Evolutionary conservation across 2,113 vertebrate species (phyloP), one percentile per base, ranked within the genome.

Genomic region (Saccopteryx bilineata): DNA sequence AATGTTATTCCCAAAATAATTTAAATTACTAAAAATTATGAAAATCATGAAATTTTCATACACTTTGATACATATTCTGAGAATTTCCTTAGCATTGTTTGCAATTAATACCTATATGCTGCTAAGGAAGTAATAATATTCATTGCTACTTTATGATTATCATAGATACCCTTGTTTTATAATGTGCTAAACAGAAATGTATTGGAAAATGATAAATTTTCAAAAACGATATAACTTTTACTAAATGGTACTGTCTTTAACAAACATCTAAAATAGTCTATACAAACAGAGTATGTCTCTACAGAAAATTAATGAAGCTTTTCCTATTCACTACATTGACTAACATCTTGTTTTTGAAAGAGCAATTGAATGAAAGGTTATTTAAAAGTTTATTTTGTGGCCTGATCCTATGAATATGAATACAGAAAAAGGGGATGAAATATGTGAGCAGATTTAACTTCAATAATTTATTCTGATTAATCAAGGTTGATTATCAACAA

Each of bases 381-480:
- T 78, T 81, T 82, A 88, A 86, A 85, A 11, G 21, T 13, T 91
- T 86, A 85, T 88, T 97, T 87, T 92, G 26, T 87, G 11, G 39
- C 15, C 18, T 93, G 46, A 87, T 93, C 54, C 33, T 97, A 6
- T 69, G 79, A 96, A 91, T 86, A 80, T 83, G 19, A 96, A 93
- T 86, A 61, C 58, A 54, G 96, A 94, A 96, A 85, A 17, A 74
- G 15, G 9, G 23, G 21, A 33, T 95, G 69, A 94, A 72, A 26
- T 72, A 94, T 94, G 78, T 96, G 84, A 95, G 18, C 52, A 72
- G 7, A 80, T 96, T 87, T 94, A 96, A 90, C n/a, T 92, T 95
- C 39, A 74, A 54, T 91, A 91, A 96, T 78, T 96, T 96, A 87
- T 92, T 95, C 74, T 94, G 82, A 87, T 96, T 96, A 95, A 96